phyloP scores from a whole-genome alignment of 2,888 invertebrate species.

The Melinopterus prodromus region DNA sequence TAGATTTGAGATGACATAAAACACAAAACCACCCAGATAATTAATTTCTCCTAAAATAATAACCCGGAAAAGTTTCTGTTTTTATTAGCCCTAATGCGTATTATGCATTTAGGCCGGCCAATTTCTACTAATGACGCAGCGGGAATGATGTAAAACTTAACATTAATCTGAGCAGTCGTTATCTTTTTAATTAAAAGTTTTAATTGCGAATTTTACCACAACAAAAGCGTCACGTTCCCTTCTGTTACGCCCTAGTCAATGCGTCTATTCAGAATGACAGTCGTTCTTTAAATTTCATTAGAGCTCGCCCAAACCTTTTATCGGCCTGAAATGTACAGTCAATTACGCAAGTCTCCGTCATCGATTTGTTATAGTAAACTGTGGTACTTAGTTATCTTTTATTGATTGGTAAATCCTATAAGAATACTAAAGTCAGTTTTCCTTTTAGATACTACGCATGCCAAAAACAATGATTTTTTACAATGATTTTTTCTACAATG shows the following conservation, averaged over 20 bases:
- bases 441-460: too few relatives aligned
- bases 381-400: not conserved
- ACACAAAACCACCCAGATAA: not conserved
- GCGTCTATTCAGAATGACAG: not conserved
- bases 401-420: not conserved
- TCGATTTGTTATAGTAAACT: not conserved
- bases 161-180: not conserved
- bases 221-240: conserved; percentile 4
- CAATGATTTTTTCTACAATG: too few relatives aligned
- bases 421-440: too few relatives aligned
- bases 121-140: not conserved
- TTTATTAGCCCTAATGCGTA: not conserved
- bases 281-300: not conserved
- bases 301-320: too few relatives aligned
- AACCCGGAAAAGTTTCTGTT: not conserved
- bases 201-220: not conserved
- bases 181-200: not conserved
- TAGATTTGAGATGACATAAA: not conserved
- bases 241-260: not conserved
- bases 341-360: too few relatives aligned
- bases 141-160: not conserved
- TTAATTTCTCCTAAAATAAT: not conserved
- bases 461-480: too few relatives aligned
- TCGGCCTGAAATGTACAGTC: too few relatives aligned
- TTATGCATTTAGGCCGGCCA: not conserved